Percentiles rank a stretch among this genome's conserved stretches.
These are phyloP conservation scores for Campylomormyrus tamandua DNA, from an alignment of 2,113 vertebrate species.

Conservation along the genomic window DNA sequence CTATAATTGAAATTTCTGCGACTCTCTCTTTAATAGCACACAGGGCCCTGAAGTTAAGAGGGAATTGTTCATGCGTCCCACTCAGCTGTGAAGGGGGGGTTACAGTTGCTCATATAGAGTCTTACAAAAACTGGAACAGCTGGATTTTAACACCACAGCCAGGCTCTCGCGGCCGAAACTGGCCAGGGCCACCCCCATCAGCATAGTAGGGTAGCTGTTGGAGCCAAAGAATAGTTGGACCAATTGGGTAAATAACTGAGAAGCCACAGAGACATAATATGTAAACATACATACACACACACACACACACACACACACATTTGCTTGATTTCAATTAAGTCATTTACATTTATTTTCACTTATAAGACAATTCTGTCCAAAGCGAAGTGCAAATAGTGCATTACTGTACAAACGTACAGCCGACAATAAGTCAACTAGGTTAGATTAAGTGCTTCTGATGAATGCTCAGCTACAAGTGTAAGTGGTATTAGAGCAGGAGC, in stretches of 20 bases:
- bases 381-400: background rate
- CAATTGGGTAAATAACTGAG: background rate
- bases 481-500: background rate
- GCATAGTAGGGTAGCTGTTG: background rate
- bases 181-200: background rate
- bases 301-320: background rate
- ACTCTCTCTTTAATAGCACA: background rate
- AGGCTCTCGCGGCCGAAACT: background rate
- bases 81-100: background rate
- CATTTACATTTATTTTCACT: background rate
- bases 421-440: background rate
- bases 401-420: background rate
- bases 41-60: background rate
- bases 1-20: constrained; percentile 3
- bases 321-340: background rate
- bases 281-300: background rate
- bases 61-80: background rate
- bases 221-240: background rate
- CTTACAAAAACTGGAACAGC: background rate
- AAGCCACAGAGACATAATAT: background rate
- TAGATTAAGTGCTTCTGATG: background rate
- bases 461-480: background rate
- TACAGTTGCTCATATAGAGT: background rate
- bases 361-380: background rate
- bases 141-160: background rate